Evolutionary conservation across 2,888 invertebrate genomes (phyloP), one percentile per base, ranked within the genome.

Genomic region (Keiferia lycopersicella): DNA sequence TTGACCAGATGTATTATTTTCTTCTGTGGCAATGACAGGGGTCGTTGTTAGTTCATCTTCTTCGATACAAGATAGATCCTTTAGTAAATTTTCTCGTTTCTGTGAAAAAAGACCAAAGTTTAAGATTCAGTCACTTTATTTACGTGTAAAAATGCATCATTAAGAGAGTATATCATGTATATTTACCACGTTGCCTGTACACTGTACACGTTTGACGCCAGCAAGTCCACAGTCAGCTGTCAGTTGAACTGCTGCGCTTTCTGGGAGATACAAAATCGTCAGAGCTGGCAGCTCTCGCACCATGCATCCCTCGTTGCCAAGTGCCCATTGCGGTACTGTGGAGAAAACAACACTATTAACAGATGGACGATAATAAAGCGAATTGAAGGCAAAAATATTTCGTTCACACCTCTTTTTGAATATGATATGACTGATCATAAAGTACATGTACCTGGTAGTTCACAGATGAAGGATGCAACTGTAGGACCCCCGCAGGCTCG

Each of bases 391-490:
- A 4, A 26, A 26, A 26, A 26, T 26, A 26, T 22, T 22, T 6
- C 12, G 1, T 3, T 18, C 2, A 53, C 8, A 12, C 53, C 53
- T 22, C 10, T 22, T 53, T 14, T 53, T 53, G 1, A 20, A 7
- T 14, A 14, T 12, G 7, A 7, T 14, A 14, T 12, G 7, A 22
- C 4, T 1, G 6, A 22, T 53, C 4, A 4, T 22, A 2, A 53
- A n/a, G 11, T 57, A 12, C 2, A 6, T 18, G 63, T 75, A 96
- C 96, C 96, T 75, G 95, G 95, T 78, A 96, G 91, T 92, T 96
- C 96, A 80, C 96, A 96, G 68, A 96, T 94, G 81, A 96, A 96
- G 8, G 96, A 94, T 0, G 96, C 96, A 0, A 95, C 94, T 68
- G 95, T 95, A 0, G 96, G 95, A 26, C 96, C 96, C 11, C 95